Evolutionary conservation across 2,113 vertebrate species (phyloP).

Genomic region (Herpailurus yagouaroundi): DNA sequence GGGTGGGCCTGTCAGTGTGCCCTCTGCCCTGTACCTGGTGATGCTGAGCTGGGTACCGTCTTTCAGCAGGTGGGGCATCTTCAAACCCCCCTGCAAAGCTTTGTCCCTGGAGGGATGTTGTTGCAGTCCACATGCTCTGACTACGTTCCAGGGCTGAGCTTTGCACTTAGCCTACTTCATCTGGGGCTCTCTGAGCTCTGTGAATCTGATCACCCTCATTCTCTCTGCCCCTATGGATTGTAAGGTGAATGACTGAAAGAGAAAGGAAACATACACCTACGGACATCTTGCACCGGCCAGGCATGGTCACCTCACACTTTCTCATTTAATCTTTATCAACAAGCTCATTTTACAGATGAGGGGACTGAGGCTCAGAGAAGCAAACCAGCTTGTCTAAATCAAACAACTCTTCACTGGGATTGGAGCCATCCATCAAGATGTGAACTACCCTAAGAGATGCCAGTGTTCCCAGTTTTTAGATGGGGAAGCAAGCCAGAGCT

Average conservation of each 20-base stretch:
- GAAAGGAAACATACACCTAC: neutral
- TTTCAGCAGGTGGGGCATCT: neutral
- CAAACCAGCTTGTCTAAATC: neutral
- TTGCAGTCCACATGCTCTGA: neutral
- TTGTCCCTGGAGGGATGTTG: neutral
- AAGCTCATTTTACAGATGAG: neutral
- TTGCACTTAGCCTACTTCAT: neutral
- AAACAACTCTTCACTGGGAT: neutral
- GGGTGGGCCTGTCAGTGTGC: too few relatives aligned
- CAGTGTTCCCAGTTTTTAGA: neutral
- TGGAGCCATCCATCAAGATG: neutral
- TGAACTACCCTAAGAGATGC: neutral
- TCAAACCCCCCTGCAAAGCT: neutral
- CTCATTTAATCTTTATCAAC: neutral
- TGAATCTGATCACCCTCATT: neutral
- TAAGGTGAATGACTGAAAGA: neutral
- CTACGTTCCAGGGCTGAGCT: neutral
- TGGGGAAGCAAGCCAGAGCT: neutral
- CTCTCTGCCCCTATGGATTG: neutral
- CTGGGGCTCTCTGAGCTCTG: neutral
- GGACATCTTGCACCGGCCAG: neutral
- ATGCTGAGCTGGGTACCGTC: neutral
- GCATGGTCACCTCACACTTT: neutral
- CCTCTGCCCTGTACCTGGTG: fast-evolving
- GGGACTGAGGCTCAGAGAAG: neutral